Conservation (phyloP, 2,888 invertebrate genomes). For the Calameuta idolon region DNA sequence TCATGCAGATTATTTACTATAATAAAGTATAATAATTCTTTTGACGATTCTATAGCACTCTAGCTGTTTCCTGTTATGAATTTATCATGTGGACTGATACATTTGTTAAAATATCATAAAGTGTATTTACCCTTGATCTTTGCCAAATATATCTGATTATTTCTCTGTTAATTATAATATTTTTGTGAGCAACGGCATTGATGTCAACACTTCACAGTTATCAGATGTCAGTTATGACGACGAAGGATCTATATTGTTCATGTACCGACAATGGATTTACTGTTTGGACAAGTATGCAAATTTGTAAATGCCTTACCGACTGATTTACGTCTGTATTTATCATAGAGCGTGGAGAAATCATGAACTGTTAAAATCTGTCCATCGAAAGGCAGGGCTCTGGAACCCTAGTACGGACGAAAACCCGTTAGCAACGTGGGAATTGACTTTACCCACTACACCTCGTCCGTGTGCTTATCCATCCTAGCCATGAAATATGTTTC, state of each 20-base stretch:
- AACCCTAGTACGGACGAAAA: neutral
- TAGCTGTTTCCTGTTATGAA: neutral
- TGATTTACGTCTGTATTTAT: neutral
- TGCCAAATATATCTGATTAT: neutral
- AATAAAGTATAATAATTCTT: neutral
- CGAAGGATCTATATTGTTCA: neutral
- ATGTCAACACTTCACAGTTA: neutral
- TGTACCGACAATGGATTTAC: neutral
- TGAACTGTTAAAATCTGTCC: neutral
- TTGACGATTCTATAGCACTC: neutral
- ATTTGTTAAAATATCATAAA: neutral
- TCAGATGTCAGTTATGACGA: neutral
- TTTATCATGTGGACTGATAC: neutral
- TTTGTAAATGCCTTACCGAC: neutral
- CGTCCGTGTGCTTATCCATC: neutral
- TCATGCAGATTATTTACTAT: neutral
- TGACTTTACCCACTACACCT: neutral
- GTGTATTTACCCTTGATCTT: neutral
- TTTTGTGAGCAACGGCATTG: neutral
- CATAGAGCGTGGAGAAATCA: neutral
- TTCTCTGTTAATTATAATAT: neutral
- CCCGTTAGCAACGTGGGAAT: neutral
- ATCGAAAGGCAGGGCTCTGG: neutral
- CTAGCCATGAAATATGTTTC: neutral
- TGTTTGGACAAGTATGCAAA: neutral